Percentiles rank a stretch among this genome's conserved stretches.
phyloP scores from a whole-genome alignment of 2,888 invertebrate species.

The Sympetrum striolatum region DNA sequence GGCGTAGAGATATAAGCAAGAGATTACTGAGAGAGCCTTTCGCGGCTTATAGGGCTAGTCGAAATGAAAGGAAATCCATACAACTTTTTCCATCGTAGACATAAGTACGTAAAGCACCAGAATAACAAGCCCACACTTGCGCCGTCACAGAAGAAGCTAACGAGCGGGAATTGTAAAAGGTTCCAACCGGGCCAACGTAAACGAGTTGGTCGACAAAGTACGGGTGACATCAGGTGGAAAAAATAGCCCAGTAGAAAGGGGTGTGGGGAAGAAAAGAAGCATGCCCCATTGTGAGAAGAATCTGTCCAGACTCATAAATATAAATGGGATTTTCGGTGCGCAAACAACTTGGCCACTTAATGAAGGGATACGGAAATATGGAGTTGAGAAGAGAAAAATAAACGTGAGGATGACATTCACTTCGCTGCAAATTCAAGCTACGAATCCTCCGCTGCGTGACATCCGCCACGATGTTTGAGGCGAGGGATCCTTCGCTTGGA shows the following conservation, averaged over 20 bases:
- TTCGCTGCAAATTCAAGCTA: not conserved
- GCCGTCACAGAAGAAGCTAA: not conserved
- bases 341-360: not conserved
- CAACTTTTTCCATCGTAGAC: too few relatives aligned
- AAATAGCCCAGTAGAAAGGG: not conserved
- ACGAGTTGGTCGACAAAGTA: not conserved
- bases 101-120: too few relatives aligned
- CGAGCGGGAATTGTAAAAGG: not conserved
- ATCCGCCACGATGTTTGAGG: too few relatives aligned
- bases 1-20: too few relatives aligned
- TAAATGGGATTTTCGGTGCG: not conserved
- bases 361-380: not conserved
- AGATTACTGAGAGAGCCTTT: too few relatives aligned
- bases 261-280: not conserved
- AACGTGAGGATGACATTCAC: not conserved
- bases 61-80: too few relatives aligned
- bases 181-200: not conserved
- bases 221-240: not conserved
- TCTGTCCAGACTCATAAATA: not conserved
- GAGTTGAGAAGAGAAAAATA: not conserved
- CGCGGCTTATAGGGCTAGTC: too few relatives aligned
- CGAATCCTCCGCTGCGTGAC: too few relatives aligned
- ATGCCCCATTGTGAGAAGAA: not conserved
- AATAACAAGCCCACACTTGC: too few relatives aligned
- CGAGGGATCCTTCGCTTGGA: too few relatives aligned